Base-by-base conservation (phyloP, 2,113 vertebrate species). In the Ramphastos sulfuratus region DNA sequence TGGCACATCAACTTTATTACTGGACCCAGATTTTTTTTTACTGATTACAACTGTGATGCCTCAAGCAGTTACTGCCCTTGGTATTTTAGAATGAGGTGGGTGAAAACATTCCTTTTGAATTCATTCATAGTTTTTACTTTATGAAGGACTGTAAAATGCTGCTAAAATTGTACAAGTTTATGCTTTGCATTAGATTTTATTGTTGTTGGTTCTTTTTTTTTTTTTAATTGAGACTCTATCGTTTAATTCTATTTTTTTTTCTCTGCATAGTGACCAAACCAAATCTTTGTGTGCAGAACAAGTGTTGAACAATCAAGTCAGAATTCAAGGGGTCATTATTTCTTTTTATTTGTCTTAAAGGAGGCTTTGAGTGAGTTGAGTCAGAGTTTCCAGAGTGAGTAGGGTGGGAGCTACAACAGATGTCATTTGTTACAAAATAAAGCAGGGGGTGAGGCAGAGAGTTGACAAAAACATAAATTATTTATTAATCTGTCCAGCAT, bases 81-180 rank as follows among this genome's bases (percentile, higher is more conserved):
- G 42, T 91, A 65, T 95, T 96, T 83, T 95, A 83, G 50, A 81
- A 94, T 89, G 93, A 89, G 80, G 48, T 93, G 75, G 16, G 9
- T 88, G 82, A 87, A 92, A 92, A 64, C 91, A 92, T 96, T 70
- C 73, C 89, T 97, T 93, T 95, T 84, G 11, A 95, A 84, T 79
- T 93, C 4, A 52, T 94, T 85, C 48, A 64, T 70, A 79, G 73
- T 77, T 91, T 91, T 91, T 93, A 95, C 67, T 95, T 96, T 75
- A 87, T 95, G 96, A 97, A 98, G 96, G 96, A 95, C 89, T 92
- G 78, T 94, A 97, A 94, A 93, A 89, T 96, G 97, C 97, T 98
- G 97, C 97, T 97, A 96, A 94, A 95, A 89, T 95, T 90, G 20
- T 93, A 63, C 61, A 76, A 60, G 92, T 97, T 97, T 96, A 95